These are phyloP conservation scores for Python bivittatus DNA, from an alignment of 2,113 vertebrate species.

Conservation along the genomic window DNA sequence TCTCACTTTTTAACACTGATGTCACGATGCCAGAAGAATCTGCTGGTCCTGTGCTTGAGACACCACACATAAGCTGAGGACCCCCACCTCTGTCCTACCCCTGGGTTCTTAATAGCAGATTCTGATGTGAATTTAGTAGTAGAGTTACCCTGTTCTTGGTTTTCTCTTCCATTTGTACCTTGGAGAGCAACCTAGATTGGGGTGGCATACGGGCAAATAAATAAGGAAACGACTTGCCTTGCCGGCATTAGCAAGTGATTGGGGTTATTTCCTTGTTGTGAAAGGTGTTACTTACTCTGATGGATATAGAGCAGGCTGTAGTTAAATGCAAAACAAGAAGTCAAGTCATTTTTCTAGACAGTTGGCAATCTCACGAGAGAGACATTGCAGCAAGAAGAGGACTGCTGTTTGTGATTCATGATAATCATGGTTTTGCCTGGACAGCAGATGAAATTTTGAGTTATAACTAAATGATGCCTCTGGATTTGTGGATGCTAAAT, in stretches of 20 bases:
- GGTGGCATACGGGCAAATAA: not conserved
- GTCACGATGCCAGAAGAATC: not conserved
- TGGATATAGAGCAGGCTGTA: not conserved
- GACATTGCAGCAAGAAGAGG: not conserved
- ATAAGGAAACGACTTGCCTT: not conserved
- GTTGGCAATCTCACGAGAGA: not conserved
- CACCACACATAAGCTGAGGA: not conserved
- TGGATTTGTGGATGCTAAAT: not conserved
- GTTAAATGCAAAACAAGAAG: not conserved
- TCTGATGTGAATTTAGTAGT: not conserved
- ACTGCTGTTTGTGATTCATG: not conserved
- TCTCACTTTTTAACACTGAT: not conserved
- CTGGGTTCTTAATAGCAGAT: not conserved
- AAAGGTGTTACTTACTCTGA: not conserved
- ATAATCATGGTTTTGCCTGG: not conserved
- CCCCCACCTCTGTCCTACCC: not conserved
- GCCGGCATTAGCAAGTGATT: not conserved
- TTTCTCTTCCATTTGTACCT: not conserved
- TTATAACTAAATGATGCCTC: constrained; percentile 1
- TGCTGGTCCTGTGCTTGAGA: not conserved
- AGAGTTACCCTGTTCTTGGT: not conserved
- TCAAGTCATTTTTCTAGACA: not conserved
- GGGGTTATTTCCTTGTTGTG: not conserved
- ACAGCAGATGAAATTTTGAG: not conserved
- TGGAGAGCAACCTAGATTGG: not conserved